Base-by-base conservation (phyloP, 2,113 vertebrate species). In the Passer domesticus region DNA sequence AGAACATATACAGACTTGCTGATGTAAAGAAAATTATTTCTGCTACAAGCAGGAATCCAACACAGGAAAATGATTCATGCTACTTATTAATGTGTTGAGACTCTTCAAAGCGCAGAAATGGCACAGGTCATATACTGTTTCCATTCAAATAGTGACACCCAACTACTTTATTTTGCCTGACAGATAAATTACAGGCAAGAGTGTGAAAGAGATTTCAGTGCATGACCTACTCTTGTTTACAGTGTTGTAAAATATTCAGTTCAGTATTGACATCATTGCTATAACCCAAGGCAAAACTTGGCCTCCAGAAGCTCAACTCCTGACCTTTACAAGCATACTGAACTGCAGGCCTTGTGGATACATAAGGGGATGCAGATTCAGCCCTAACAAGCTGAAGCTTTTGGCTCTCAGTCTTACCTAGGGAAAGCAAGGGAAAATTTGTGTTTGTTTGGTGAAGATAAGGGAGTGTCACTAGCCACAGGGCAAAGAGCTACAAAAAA, bases 11-110 rank as follows among this genome's bases (percentile, higher is more conserved):
- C 44, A 66, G 94, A 95, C 66, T 86, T 94, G 91, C 94, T 95
- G 91, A 92, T 96, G 83, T 83, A 92, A 77, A 94, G 88, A 92
- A 93, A 94, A 96, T 91, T 73, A 31, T 47, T 92, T 93, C 83
- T 79, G 77, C 89, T 89, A 79, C 62, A 62, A 94, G 90, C 94
- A 84, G 60, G 83, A 83, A 92, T 84, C 73, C 46, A 56, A 69
- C 58, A 41, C 46, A 87, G 60, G 41, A 72, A 90, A 64, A 94
- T 72, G 23, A 81, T 62, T 83, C 49, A 74, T 0, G 0, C 67
- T 82, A 49, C 72, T 78, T 64, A 37, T 41, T 79, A 21, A 55
- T 41, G 35, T 66, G 41, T 70, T 83, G 43, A 80, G 39, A 73
- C 44, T 81, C 33, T 72, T 68, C 49, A 66, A 85, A 90, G 70